Conservation (phyloP, 1,140 invertebrate species). For the Idris sp. region DNA sequence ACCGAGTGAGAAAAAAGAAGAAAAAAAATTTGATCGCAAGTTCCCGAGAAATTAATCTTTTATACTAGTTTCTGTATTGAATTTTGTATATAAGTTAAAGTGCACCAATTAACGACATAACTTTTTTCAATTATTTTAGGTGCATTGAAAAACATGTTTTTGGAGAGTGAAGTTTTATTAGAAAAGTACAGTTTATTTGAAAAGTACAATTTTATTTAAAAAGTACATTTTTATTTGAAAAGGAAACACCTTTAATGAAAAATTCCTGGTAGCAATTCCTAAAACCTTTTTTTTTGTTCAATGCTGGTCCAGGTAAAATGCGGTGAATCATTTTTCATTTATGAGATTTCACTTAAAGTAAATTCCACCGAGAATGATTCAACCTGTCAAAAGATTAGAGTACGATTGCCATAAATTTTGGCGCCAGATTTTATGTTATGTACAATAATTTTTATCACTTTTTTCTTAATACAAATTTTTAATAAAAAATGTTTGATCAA, state of each 20-base stretch:
- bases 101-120: no score
- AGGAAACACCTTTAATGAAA: conserved; percentile 55
- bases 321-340: conserved; percentile 57
- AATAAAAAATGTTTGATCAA: conserved; percentile 13
- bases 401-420: conserved; percentile 47
- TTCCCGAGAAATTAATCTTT: no score
- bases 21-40: no score
- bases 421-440: conserved; percentile 1
- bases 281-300: conserved; percentile 40
- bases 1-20: no score
- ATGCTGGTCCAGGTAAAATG: conserved; percentile 51
- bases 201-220: no score
- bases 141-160: no score
- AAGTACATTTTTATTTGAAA: no score
- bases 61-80: no score
- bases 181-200: no score
- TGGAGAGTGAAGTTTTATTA: no score
- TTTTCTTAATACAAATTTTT: neutral
- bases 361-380: conserved; percentile 47
- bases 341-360: conserved; percentile 53
- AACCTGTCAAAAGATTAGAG: conserved; percentile 27
- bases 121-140: no score
- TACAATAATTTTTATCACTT: conserved; percentile 8
- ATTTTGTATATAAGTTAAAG: no score
- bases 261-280: conserved; percentile 49